Base-by-base conservation (phyloP, 2,888 invertebrate species). In the Phymatocera aterrima region DNA sequence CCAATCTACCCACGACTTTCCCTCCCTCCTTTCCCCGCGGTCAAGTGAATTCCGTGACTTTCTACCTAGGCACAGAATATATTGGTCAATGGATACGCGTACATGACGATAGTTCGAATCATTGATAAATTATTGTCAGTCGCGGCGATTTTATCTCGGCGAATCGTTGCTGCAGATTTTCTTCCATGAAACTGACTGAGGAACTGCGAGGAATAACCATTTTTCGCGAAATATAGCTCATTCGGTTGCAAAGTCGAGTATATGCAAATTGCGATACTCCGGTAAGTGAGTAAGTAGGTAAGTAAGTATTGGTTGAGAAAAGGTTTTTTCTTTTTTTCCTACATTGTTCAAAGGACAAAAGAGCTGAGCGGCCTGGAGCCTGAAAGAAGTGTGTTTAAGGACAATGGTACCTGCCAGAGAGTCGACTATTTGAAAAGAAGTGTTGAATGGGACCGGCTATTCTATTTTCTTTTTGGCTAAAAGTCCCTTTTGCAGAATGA, bases 401-500 rank as follows among this genome's bases (percentile, higher is more conserved):
- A 87, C 85, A 85, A 87, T 84, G 84, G 83, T 83, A 85, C 85
- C 85, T 85, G 85, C 82, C 81, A 79, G 82, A 79, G 82, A 15
- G 6, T 54, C 48, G 51, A 51, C 72, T 10, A 24, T 70, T 28
- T 68, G 15, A 10, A 43, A 68, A 48, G 78, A 34, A n/a, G 83
- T 80, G 77, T 37, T 84, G 83, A 85, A 86, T 85, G 83, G 84
- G 80, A 84, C 83, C 86, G 84, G 87, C 82, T 83, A 84, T 85
- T 87, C 82, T 83, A 84, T 85, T 87, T 86, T 82, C 84, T 61
- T 78, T 72, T 75, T 48, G 68, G 43, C 72, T 82, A 80, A 84
- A 87, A 84, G 82, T 84, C 82, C 81, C 81, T 83, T 78, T 60
- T 24, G n/a, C 8, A 81, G 84, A 83, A 84, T 87, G 85, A 86